phyloP scores from a whole-genome alignment of 2,888 invertebrate species.

The Metacarcinus magister region DNA sequence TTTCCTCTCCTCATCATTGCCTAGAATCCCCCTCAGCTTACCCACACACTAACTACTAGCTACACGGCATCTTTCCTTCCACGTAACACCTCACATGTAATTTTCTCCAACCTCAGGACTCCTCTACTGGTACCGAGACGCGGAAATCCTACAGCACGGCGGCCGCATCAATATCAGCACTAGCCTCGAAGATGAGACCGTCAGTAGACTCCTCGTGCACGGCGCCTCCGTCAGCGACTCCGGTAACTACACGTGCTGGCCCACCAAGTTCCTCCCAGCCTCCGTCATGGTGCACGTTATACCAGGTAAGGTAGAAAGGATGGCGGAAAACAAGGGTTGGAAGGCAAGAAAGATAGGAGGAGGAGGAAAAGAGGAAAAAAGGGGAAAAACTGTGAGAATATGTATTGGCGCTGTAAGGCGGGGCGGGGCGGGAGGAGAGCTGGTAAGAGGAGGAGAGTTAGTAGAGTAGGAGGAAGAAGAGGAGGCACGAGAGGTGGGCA shows the following conservation, averaged over 20 bases:
- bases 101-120: slow-evolving; percentile 64
- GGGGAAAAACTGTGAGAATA: neutral
- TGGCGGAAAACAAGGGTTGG: neutral
- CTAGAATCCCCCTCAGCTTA: neutral
- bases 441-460: slow-evolving; percentile 7
- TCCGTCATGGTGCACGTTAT: slow-evolving; percentile 81
- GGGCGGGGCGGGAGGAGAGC: neutral
- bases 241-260: slow-evolving; percentile 82
- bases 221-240: slow-evolving; percentile 76
- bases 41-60: no score
- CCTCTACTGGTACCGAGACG: slow-evolving; percentile 80
- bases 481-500: neutral
- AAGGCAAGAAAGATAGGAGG: neutral
- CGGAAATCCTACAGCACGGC: slow-evolving; percentile 71
- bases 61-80: neutral
- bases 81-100: neutral
- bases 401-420: neutral
- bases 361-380: neutral
- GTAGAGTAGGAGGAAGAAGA: neutral
- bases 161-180: slow-evolving; percentile 73
- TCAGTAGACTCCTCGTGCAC: slow-evolving; percentile 66
- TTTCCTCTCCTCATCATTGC: neutral
- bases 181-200: slow-evolving; percentile 55
- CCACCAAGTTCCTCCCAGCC: slow-evolving; percentile 80
- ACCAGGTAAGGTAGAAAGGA: slow-evolving; percentile 71